Percentiles rank a stretch among this genome's conserved stretches.
These are phyloP conservation scores for Grus americana DNA, from an alignment of 2,113 vertebrate genomes.

Conservation along the genomic window DNA sequence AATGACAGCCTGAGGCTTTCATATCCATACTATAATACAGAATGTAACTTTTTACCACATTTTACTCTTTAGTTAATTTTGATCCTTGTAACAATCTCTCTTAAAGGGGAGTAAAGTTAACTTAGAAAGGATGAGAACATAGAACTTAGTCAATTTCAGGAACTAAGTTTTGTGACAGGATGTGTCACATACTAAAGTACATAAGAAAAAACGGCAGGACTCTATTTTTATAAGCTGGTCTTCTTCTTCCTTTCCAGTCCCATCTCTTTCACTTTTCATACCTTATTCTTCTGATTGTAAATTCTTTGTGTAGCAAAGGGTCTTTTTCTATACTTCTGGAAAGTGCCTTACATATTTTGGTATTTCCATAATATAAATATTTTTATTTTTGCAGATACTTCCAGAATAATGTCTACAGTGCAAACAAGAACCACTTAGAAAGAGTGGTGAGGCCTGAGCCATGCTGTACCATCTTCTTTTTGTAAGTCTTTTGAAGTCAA, in stretches of 20 bases:
- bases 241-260: neutral
- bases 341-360: neutral
- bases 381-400: neutral
- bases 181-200: neutral
- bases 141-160: neutral
- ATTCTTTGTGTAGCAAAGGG: neutral
- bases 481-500: neutral
- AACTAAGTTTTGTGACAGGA: neutral
- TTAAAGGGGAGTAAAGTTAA: neutral
- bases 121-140: neutral
- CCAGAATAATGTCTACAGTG: neutral
- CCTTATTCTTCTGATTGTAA: neutral
- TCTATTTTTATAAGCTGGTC: neutral
- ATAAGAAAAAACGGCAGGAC: neutral
- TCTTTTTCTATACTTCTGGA: neutral
- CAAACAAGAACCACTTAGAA: neutral
- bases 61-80: neutral
- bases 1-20: neutral
- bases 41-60: neutral
- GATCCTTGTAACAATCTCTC: neutral
- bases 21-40: neutral
- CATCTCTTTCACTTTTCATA: neutral
- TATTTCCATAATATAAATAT: neutral
- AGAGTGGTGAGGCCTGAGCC: neutral
- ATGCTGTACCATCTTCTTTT: neutral